Conservation (phyloP, 2,113 vertebrate species). For the Nycticorax nycticorax region DNA sequence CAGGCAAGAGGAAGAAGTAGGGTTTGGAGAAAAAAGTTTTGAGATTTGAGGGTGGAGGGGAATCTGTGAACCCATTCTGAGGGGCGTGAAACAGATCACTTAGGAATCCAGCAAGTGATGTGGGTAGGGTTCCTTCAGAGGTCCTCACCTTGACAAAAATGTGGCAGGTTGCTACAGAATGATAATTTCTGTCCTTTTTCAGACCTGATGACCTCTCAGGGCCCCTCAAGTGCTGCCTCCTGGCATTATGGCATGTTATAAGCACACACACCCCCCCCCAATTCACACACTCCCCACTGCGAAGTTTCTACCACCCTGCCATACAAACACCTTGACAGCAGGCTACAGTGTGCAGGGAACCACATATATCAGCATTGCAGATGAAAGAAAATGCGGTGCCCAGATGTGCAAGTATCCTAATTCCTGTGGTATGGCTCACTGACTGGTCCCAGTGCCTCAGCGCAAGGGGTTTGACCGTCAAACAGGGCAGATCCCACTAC, state of each 20-base stretch:
- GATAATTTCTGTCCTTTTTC: neutral
- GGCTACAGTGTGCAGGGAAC: neutral
- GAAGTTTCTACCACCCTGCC: neutral
- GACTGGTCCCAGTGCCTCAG: neutral
- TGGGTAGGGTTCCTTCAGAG: neutral
- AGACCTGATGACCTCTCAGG: neutral
- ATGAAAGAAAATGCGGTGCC: neutral
- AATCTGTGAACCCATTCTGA: neutral
- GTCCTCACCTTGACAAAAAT: neutral
- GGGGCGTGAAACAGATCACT: neutral
- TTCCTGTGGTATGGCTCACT: neutral
- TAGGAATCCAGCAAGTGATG: neutral
- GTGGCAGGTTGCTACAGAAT: neutral
- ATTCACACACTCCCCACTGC: neutral
- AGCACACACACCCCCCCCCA: neutral
- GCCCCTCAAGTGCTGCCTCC: neutral
- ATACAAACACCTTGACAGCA: neutral
- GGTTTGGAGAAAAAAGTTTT: neutral
- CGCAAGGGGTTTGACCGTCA: neutral
- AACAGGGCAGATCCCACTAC: constrained; percentile 14
- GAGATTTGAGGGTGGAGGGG: neutral
- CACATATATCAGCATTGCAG: fast-evolving
- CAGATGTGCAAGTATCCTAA: neutral
- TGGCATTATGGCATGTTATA: neutral
- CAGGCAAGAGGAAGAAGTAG: neutral